Percentiles rank a stretch among this genome's conserved stretches.
These are phyloP conservation scores for Muntiacus muntjak DNA, from an alignment of 2,113 vertebrate species.

Conservation along the genomic window DNA sequence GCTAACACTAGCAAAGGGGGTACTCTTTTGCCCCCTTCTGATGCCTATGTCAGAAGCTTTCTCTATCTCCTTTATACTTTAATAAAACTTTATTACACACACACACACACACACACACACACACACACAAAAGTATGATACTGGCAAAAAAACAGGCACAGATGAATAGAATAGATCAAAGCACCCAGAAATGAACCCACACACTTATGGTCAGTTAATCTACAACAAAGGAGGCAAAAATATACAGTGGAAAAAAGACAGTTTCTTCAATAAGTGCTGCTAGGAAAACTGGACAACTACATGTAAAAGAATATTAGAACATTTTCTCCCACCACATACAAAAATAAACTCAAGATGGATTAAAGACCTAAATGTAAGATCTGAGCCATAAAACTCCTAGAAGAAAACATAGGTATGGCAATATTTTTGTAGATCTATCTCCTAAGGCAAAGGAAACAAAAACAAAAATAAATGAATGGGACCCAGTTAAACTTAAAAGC, in stretches of 20 bases:
- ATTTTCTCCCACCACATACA: not conserved
- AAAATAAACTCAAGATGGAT: not conserved
- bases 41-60: too few relatives aligned
- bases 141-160: not conserved
- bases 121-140: too few relatives aligned
- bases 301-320: not conserved
- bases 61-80: too few relatives aligned
- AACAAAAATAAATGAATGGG: not conserved
- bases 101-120: too few relatives aligned
- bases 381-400: not conserved
- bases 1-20: too few relatives aligned
- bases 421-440: not conserved
- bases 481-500: not conserved
- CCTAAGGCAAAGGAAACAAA: not conserved
- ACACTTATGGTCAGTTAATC: not conserved
- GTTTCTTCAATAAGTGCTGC: not conserved
- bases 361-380: not conserved
- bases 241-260: not conserved
- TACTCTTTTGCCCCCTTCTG: too few relatives aligned
- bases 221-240: not conserved
- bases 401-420: not conserved
- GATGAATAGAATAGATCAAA: not conserved
- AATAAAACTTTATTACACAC: too few relatives aligned
- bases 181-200: not conserved
- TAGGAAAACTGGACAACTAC: not conserved